These are phyloP conservation scores for Sebastes goodei DNA, from an alignment of 2,797 vertebrate species.

Conservation along the genomic window DNA sequence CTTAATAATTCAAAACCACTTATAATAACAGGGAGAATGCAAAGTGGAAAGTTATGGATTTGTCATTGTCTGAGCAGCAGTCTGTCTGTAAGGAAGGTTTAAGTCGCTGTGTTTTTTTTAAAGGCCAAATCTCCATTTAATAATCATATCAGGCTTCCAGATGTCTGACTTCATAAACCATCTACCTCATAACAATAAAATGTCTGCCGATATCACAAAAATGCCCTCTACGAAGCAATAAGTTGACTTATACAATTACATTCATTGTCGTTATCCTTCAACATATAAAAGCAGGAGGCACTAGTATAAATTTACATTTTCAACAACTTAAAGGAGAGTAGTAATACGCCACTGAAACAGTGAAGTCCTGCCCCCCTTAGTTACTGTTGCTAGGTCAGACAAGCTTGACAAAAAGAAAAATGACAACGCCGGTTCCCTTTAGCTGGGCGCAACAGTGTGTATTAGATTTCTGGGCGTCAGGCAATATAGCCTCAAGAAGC, in stretches of 20 bases:
- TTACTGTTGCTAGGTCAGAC: too few relatives aligned
- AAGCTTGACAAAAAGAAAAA: too few relatives aligned
- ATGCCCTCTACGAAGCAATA: neutral
- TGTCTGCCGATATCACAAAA: neutral
- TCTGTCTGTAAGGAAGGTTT: neutral
- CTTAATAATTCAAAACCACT: conserved; percentile 28
- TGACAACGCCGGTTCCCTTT: rapidly evolving
- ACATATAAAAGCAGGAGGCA: neutral
- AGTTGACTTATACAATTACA: neutral
- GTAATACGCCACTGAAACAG: neutral
- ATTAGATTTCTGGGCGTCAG: too few relatives aligned
- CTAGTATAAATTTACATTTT: neutral
- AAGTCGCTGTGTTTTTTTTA: neutral
- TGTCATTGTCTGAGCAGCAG: neutral
- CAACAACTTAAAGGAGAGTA: neutral
- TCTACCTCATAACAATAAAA: neutral
- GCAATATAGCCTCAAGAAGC: too few relatives aligned
- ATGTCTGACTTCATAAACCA: neutral
- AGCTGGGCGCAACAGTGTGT: too few relatives aligned
- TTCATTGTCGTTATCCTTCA: neutral
- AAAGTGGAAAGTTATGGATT: neutral
- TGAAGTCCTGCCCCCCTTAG: neutral
- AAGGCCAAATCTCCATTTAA: neutral
- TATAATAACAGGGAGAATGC: neutral
- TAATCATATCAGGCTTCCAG: conserved; percentile 3